phyloP scores from a whole-genome alignment of 1,140 invertebrate genomes.

The Antheraea mylitta region DNA sequence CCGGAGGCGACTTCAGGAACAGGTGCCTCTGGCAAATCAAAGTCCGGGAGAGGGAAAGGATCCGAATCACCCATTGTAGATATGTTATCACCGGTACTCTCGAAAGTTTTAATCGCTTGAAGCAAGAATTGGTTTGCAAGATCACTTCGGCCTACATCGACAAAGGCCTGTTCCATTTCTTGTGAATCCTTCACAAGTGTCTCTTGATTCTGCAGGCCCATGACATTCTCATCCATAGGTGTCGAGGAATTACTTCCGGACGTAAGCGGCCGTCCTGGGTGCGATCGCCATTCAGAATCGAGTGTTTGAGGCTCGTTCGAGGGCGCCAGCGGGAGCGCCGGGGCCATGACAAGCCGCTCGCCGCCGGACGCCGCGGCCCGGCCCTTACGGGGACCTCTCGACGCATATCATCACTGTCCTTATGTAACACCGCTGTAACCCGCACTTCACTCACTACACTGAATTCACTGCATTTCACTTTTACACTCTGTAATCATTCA shows the following conservation, averaged over 20 bases:
- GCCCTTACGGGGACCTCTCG: constrained; percentile 63
- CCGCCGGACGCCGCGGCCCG: constrained; percentile 66
- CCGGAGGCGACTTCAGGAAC: constrained; percentile 65
- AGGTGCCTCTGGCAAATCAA: constrained; percentile 79
- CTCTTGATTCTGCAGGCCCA: constrained; percentile 80
- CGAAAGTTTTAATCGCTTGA: constrained; percentile 84
- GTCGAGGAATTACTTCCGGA: constrained; percentile 71
- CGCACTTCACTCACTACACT: constrained; percentile 42
- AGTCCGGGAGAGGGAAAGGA: constrained; percentile 81
- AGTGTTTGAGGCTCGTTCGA: constrained; percentile 46
- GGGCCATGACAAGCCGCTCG: constrained; percentile 78
- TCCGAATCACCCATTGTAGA: constrained; percentile 76
- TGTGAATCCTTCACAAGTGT: constrained; percentile 71
- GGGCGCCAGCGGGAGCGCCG: constrained; percentile 78
- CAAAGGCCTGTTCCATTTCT: constrained; percentile 80
- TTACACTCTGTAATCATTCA: constrained; percentile 35
- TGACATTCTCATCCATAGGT: constrained; percentile 85
- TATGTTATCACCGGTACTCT: constrained; percentile 73
- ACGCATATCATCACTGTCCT: constrained; percentile 52
- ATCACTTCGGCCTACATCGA: constrained; percentile 79
- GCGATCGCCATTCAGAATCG: constrained; percentile 36
- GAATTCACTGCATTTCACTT: constrained; percentile 44
- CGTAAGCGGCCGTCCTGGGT: constrained; percentile 60
- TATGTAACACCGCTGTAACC: constrained; percentile 60
- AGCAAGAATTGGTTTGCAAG: constrained; percentile 81